These are phyloP conservation scores for Amorpha juglandis DNA, from an alignment of 2,888 invertebrate genomes.

Conservation along the genomic window DNA sequence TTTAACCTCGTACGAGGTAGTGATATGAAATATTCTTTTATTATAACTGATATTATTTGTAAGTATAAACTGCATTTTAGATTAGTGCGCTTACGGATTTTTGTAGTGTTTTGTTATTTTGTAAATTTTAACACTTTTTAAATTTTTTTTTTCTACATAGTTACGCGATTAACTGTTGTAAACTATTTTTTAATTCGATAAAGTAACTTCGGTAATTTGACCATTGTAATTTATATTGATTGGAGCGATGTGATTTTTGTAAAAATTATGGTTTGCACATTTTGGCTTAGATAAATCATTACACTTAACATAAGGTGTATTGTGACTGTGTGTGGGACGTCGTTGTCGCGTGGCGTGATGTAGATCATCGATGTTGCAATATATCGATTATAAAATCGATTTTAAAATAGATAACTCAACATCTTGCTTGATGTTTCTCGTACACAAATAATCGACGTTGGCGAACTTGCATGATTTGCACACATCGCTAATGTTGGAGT, in stretches of 20 bases:
- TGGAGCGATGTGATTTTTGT: slow-evolving; percentile 45
- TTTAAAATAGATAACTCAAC: no score
- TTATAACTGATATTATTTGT: slow-evolving; percentile 75
- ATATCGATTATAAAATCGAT: no score
- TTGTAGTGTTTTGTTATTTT: slow-evolving; percentile 78
- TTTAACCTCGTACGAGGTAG: slow-evolving; percentile 58
- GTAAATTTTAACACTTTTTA: slow-evolving; percentile 76
- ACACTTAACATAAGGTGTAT: slow-evolving; percentile 48
- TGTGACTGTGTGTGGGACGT: slow-evolving; percentile 13
- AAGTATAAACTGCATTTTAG: slow-evolving; percentile 69
- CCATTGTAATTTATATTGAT: slow-evolving; percentile 58
- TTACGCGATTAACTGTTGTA: slow-evolving; percentile 67
- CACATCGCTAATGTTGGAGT: no score
- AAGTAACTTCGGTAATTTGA: slow-evolving; percentile 52
- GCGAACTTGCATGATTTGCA: no score
- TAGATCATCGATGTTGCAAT: no score
- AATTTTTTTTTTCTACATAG: slow-evolving; percentile 57
- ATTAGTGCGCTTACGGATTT: slow-evolving; percentile 77
- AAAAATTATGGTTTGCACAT: slow-evolving; percentile 51
- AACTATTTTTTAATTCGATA: slow-evolving; percentile 53
- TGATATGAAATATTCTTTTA: slow-evolving; percentile 73
- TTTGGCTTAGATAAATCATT: slow-evolving; percentile 51
- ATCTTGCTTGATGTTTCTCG: no score
- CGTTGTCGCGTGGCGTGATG: background rate
- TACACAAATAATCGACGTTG: no score